phyloP scores from a whole-genome alignment of 2,113 vertebrate species.

The Sinocyclocheilus anshuiensis region DNA sequence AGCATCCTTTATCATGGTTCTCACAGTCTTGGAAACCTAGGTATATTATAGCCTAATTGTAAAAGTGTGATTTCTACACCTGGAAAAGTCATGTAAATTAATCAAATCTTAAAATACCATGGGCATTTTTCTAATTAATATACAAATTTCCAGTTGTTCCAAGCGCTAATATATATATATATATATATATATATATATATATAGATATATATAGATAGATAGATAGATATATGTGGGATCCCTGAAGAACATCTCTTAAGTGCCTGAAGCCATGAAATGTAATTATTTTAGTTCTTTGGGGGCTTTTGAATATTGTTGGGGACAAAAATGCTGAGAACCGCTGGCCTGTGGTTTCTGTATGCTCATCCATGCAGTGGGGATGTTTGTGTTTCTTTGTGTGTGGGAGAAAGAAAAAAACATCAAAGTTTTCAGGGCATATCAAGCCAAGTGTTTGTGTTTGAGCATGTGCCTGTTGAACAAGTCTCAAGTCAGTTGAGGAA shows the following conservation, averaged over 20 bases:
- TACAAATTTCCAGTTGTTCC: too few relatives aligned
- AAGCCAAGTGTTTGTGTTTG: slow-evolving; percentile 19
- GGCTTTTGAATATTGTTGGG: not conserved
- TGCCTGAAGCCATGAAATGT: not conserved
- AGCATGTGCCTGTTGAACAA: slow-evolving; percentile 12
- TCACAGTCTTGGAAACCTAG: not conserved
- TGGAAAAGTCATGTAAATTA: not conserved
- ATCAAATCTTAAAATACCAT: not conserved
- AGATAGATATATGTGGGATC: too few relatives aligned
- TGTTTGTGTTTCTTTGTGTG: not conserved
- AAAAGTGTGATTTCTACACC: not conserved
- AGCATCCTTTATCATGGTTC: not conserved
- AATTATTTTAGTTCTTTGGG: not conserved
- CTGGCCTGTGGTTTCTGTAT: not conserved
- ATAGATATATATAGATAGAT: too few relatives aligned
- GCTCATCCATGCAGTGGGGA: not conserved
- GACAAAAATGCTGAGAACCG: not conserved
- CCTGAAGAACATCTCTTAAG: not conserved
- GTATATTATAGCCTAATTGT: not conserved
- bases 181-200: too few relatives aligned
- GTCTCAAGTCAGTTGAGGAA: slow-evolving; percentile 54
- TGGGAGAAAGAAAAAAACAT: not conserved
- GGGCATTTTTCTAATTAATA: too few relatives aligned
- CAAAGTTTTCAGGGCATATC: not conserved
- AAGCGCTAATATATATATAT: too few relatives aligned